phyloP scores from a whole-genome alignment of 2,113 vertebrate genomes.

The Apteryx mantelli region DNA sequence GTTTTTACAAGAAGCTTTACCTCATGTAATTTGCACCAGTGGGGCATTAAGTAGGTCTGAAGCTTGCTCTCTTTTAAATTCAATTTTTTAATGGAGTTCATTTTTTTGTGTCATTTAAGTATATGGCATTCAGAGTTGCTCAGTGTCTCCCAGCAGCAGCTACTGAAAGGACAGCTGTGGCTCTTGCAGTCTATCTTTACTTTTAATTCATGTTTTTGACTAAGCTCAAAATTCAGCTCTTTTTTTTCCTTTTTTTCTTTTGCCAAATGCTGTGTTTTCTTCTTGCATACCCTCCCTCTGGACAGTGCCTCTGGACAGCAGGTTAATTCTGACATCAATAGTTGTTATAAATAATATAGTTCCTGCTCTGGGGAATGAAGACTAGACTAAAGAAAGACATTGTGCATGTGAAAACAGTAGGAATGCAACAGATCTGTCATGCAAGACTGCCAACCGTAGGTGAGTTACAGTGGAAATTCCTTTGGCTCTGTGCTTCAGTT shows the following conservation, averaged over 20 bases:
- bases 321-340: neutral
- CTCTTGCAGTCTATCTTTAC: neutral
- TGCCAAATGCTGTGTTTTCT: neutral
- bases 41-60: neutral
- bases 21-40: neutral
- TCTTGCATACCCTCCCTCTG: neutral
- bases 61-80: neutral
- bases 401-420: neutral
- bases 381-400: neutral
- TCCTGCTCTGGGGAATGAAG: neutral
- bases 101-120: neutral
- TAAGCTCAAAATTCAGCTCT: neutral
- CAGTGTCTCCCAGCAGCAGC: neutral
- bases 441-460: neutral
- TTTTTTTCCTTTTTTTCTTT: neutral
- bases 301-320: neutral
- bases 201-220: neutral
- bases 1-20: neutral
- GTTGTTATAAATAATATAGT: neutral
- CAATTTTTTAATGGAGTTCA: neutral
- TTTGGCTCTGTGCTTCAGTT: neutral
- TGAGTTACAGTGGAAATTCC: neutral
- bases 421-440: neutral
- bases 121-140: rapidly evolving
- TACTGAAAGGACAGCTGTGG: neutral